phyloP scores from a whole-genome alignment of 1,140 invertebrate genomes.

The Trachymyrmex septentrionalis region DNA sequence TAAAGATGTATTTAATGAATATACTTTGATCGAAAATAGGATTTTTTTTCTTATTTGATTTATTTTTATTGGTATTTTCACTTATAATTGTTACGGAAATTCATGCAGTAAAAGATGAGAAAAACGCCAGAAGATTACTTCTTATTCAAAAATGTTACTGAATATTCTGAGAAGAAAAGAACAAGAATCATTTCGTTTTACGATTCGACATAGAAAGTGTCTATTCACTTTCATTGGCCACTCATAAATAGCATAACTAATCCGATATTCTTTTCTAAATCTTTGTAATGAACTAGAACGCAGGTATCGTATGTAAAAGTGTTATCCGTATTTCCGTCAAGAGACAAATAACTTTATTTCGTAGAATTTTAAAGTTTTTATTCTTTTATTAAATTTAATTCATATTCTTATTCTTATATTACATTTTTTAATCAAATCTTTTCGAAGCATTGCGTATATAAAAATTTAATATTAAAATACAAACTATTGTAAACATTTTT shows the following conservation, averaged over 20 bases:
- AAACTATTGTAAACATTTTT: not conserved
- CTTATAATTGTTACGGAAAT: not conserved
- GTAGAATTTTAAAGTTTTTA: not conserved
- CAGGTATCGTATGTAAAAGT: not conserved
- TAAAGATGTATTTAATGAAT: too few relatives aligned
- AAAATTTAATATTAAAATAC: not conserved
- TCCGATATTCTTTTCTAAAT: constrained; percentile 5
- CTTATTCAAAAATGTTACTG: constrained; percentile 18
- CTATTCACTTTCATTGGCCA: constrained; percentile 61
- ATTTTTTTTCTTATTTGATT: too few relatives aligned
- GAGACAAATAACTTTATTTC: not conserved
- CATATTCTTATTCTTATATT: not conserved
- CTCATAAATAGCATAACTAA: constrained; percentile 23
- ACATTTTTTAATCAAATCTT: not conserved
- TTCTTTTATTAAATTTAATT: too few relatives aligned
- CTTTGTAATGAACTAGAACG: constrained; percentile 51
- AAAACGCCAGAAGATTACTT: not conserved
- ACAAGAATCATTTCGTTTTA: constrained; percentile 64
- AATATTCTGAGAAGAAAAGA: not conserved
- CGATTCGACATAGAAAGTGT: constrained; percentile 71
- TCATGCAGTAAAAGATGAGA: not conserved
- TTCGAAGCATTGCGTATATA: not conserved
- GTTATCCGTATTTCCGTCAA: not conserved
- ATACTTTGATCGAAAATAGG: too few relatives aligned
- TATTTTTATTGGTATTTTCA: too few relatives aligned